Conservation (phyloP, 1,140 invertebrate species). For the Musca domestica region DNA sequence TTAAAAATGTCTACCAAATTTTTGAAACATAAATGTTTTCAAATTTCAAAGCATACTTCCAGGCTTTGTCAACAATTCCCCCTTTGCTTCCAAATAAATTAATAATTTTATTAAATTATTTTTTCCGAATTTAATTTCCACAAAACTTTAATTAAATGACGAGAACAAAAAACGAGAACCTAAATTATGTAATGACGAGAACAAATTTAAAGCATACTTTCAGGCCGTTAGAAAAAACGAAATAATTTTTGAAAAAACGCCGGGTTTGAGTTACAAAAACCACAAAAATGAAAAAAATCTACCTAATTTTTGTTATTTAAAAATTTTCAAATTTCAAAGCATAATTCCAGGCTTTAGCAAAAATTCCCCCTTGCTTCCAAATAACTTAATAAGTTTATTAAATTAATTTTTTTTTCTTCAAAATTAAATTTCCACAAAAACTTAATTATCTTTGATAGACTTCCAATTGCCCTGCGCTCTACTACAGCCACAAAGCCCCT, state of each 20-base stretch:
- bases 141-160: no score
- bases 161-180: no score
- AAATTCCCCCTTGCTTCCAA: no score
- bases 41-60: neutral
- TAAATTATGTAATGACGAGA: neutral
- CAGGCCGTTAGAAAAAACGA: neutral
- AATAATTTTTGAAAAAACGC: neutral
- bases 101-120: no score
- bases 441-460: no score
- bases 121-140: no score
- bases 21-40: neutral
- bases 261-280: neutral
- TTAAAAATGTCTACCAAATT: neutral
- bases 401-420: no score
- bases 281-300: neutral
- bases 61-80: neutral
- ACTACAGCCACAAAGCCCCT: no score
- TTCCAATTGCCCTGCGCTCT: no score
- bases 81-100: no score
- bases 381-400: no score
- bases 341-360: conserved; percentile 3
- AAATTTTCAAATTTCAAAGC: neutral
- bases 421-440: no score
- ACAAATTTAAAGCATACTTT: conserved; percentile 7
- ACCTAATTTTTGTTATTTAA: neutral